Percentiles rank a stretch among this genome's conserved stretches.
Conservation (phyloP, 2,113 vertebrate species). For the Rhinichthys klamathensis region DNA sequence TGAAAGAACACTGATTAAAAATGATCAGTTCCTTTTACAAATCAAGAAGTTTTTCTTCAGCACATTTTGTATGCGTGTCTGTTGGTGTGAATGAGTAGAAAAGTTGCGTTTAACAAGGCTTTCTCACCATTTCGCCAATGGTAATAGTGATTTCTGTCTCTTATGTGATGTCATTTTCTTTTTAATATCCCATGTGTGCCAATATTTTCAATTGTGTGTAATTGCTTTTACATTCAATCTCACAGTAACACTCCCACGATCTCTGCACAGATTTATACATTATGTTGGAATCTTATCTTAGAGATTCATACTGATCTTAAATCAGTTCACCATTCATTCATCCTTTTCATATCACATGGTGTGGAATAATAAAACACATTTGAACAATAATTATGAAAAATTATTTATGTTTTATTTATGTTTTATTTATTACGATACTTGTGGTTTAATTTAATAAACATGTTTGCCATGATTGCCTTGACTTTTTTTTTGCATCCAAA, state of each 20-base stretch:
- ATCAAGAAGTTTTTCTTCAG: constrained; percentile 24
- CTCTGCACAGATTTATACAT: not conserved
- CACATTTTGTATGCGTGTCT: constrained; percentile 33
- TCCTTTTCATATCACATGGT: constrained; percentile 59
- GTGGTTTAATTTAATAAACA: constrained; percentile 74
- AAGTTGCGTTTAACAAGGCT: not conserved
- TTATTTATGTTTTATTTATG: constrained; percentile 72
- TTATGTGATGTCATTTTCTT: not conserved
- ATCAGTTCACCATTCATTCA: constrained; percentile 42
- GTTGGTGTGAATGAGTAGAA: not conserved
- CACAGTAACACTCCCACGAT: not conserved
- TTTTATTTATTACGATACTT: constrained; percentile 70
- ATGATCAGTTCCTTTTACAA: constrained; percentile 35
- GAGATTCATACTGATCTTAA: constrained; percentile 9
- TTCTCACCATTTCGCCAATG: constrained; percentile 6
- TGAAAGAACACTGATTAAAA: constrained; percentile 24
- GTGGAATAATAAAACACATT: constrained; percentile 62
- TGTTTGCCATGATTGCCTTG: constrained; percentile 55
- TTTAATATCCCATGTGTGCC: constrained; percentile 37
- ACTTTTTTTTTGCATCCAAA: not conserved
- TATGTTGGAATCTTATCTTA: not conserved
- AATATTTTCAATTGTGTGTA: constrained; percentile 39
- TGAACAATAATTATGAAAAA: constrained; percentile 62
- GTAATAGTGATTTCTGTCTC: constrained; percentile 21
- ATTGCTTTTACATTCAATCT: not conserved